Conservation (phyloP, 2,797 vertebrate species). For the Falco concolor region DNA sequence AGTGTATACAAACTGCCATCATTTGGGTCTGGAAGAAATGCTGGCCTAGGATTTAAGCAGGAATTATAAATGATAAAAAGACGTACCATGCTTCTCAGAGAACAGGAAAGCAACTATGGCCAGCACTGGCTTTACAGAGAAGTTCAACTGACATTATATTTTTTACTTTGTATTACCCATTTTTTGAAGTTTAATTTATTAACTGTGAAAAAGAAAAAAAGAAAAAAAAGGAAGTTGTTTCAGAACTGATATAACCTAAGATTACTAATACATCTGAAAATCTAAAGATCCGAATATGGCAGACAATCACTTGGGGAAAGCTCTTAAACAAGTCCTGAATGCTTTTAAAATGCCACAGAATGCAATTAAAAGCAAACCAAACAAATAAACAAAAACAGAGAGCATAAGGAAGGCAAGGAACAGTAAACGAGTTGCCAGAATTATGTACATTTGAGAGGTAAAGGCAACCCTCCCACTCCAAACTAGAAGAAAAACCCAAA, state of each 20-base stretch:
- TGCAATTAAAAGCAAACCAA: neutral
- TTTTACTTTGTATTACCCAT: neutral
- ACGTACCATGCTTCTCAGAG: neutral
- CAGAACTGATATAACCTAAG: neutral
- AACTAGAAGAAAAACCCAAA: neutral
- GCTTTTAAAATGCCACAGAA: neutral
- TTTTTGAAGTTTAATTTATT: neutral
- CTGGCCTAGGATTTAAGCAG: conserved; percentile 80
- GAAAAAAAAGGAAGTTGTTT: neutral
- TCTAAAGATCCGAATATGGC: neutral
- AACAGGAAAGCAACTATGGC: neutral
- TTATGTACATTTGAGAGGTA: neutral
- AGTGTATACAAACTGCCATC: conserved; percentile 96
- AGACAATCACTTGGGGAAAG: neutral
- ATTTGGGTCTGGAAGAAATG: conserved; percentile 95
- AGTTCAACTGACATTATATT: neutral
- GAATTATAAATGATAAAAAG: neutral
- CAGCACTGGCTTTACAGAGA: neutral
- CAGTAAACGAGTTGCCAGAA: neutral
- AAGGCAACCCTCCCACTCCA: neutral
- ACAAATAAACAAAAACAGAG: neutral
- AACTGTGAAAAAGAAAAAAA: neutral
- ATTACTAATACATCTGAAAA: neutral
- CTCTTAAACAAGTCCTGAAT: neutral
- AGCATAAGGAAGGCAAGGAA: neutral